A percentile compares a stretch with the other conserved stretches of the same genome.
These are phyloP conservation scores for Drosophila cracens DNA, from an alignment of 2,888 invertebrate genomes.

Conservation along the genomic window DNA sequence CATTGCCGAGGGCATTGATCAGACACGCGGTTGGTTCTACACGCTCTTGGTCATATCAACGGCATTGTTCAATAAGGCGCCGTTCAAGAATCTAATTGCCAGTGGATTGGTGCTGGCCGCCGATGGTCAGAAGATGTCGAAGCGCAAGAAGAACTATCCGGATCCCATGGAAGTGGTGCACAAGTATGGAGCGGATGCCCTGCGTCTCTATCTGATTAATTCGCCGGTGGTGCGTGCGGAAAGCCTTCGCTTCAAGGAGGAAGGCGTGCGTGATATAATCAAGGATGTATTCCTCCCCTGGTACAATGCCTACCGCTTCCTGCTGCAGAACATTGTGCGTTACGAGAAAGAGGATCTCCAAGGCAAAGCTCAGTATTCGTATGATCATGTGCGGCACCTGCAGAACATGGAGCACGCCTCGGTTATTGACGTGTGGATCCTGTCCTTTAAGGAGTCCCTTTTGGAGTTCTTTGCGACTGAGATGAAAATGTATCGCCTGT, in stretches of 20 bases:
- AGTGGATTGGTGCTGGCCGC: slow-evolving; percentile 98
- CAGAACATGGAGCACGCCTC: slow-evolving; percentile 77
- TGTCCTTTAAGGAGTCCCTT: slow-evolving; percentile 97
- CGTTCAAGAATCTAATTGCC: slow-evolving; percentile 98
- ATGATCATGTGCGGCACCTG: slow-evolving; percentile 86
- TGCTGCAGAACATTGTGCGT: slow-evolving; percentile 96
- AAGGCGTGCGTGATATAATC: slow-evolving; percentile 97
- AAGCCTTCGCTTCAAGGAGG: slow-evolving; percentile 97
- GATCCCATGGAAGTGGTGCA: slow-evolving; percentile 96
- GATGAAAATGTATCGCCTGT: slow-evolving; percentile 97
- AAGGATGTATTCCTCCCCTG: slow-evolving; percentile 99
- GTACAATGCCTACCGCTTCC: slow-evolving; percentile 96
- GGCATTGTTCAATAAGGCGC: slow-evolving; percentile 96
- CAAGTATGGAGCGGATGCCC: slow-evolving; percentile 98
- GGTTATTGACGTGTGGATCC: slow-evolving; percentile 98
- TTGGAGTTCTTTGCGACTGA: slow-evolving; percentile 94
- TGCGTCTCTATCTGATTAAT: slow-evolving; percentile 97
- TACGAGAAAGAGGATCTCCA: slow-evolving; percentile 89
- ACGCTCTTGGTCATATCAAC: slow-evolving; percentile 98
- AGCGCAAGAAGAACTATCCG: slow-evolving; percentile 99
- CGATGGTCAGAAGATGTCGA: slow-evolving; percentile 99
- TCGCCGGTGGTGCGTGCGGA: slow-evolving; percentile 99
- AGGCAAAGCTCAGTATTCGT: slow-evolving; percentile 85
- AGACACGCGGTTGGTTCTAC: slow-evolving; percentile 99
- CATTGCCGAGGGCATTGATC: slow-evolving; percentile 99